A percentile compares a stretch with the other conserved stretches of the same genome.
These are phyloP conservation scores for Rhabdomys dilectus DNA, from an alignment of 2,113 vertebrate genomes.

Conservation along the genomic window DNA sequence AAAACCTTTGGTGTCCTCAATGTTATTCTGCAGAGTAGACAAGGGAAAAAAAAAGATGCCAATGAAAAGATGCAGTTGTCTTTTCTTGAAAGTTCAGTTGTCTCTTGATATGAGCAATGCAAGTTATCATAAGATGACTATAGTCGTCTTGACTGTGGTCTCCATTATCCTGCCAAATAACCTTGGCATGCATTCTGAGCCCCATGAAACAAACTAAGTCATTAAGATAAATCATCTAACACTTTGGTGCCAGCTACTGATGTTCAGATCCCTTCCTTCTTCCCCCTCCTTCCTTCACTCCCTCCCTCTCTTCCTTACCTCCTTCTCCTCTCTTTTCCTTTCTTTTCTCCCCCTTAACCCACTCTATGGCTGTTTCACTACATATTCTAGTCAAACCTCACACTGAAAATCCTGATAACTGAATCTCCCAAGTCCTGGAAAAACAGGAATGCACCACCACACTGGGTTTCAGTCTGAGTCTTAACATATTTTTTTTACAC, in stretches of 20 bases:
- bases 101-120: slow-evolving; percentile 45
- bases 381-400: background rate
- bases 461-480: background rate
- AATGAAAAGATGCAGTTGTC: slow-evolving; percentile 10
- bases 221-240: background rate
- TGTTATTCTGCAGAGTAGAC: background rate
- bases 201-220: background rate
- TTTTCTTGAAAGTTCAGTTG: slow-evolving; percentile 54
- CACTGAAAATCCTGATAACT: background rate
- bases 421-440: background rate
- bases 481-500: background rate
- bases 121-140: slow-evolving; percentile 32
- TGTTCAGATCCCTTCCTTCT: background rate
- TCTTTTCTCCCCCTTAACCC: background rate
- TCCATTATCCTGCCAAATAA: background rate
- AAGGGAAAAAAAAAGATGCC: background rate
- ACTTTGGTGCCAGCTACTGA: background rate
- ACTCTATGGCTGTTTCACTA: background rate
- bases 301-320: background rate
- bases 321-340: background rate
- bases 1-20: background rate
- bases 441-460: background rate
- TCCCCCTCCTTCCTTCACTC: background rate
- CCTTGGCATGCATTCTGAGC: background rate
- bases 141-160: background rate